Conservation (phyloP, 2,888 invertebrate genomes). For the Scrobipalpa atriplicella region DNA sequence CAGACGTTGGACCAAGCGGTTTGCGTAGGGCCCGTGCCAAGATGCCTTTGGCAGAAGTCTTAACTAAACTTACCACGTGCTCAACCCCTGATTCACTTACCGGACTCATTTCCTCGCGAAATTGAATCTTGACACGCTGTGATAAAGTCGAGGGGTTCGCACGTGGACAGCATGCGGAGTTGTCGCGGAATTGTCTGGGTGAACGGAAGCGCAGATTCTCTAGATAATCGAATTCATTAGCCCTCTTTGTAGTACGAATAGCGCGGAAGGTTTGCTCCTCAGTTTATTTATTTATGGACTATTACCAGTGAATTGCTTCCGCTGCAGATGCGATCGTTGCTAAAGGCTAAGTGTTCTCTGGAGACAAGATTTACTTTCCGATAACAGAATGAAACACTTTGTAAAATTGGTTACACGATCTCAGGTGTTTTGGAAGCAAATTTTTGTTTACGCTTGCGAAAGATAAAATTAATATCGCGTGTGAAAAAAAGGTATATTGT, state of each 20-base stretch:
- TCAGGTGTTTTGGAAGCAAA: background rate
- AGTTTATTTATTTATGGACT: slow-evolving; percentile 38
- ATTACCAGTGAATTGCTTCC: background rate
- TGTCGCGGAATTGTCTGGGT: slow-evolving; percentile 45
- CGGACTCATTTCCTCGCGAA: background rate
- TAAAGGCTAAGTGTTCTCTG: background rate
- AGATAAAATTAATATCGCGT: too few relatives aligned
- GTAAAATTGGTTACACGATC: background rate
- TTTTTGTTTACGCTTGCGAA: too few relatives aligned
- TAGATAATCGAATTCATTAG: slow-evolving; percentile 76
- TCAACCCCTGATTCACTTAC: background rate
- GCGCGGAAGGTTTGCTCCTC: slow-evolving; percentile 47
- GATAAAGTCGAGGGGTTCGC: slow-evolving; percentile 6
- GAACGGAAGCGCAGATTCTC: slow-evolving; percentile 59
- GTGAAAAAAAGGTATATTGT: background rate
- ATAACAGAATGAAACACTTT: slow-evolving; percentile 3
- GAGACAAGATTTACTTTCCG: slow-evolving; percentile 3
- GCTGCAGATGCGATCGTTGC: background rate
- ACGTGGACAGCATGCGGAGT: background rate
- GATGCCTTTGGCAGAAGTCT: slow-evolving; percentile 9
- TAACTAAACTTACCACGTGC: background rate
- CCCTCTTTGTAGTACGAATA: slow-evolving; percentile 64
- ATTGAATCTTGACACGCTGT: slow-evolving; percentile 10
- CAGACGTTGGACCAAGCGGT: slow-evolving; percentile 3
- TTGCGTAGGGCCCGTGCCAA: background rate